These are phyloP conservation scores for Mastomys natalensis DNA, from an alignment of 2,113 vertebrate species.

Conservation along the genomic window DNA sequence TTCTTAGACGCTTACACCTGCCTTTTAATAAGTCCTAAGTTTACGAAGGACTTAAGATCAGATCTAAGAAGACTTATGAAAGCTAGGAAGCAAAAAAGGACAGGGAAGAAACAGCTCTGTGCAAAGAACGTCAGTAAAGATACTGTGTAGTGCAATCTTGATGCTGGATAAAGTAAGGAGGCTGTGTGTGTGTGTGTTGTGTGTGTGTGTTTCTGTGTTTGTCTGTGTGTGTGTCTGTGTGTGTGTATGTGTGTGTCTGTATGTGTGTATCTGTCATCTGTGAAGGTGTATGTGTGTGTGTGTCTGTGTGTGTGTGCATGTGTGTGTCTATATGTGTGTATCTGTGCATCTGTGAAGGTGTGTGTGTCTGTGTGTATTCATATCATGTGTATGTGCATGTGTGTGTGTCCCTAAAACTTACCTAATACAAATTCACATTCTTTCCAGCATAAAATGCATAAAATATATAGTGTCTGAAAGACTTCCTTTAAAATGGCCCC, in stretches of 20 bases:
- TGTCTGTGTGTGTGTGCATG: neutral
- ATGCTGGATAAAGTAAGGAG: neutral
- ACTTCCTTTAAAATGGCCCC: constrained; percentile 13
- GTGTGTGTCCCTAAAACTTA: neutral
- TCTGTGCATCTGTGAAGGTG: neutral
- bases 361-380: neutral
- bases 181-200: neutral
- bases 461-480: neutral
- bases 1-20: neutral
- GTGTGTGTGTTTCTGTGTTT: neutral
- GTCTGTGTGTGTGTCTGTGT: neutral
- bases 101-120: neutral
- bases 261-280: neutral
- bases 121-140: neutral
- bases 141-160: neutral
- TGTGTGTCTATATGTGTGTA: neutral
- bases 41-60: neutral
- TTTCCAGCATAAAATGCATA: neutral
- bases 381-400: neutral
- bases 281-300: neutral
- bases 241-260: neutral
- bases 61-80: neutral
- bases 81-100: neutral
- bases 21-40: neutral
- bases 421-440: constrained; percentile 28